A percentile compares a stretch with the other conserved stretches of the same genome.
These are phyloP conservation scores for Erpobdella octoculata DNA, from an alignment of 2,888 invertebrate species.

Conservation along the genomic window DNA sequence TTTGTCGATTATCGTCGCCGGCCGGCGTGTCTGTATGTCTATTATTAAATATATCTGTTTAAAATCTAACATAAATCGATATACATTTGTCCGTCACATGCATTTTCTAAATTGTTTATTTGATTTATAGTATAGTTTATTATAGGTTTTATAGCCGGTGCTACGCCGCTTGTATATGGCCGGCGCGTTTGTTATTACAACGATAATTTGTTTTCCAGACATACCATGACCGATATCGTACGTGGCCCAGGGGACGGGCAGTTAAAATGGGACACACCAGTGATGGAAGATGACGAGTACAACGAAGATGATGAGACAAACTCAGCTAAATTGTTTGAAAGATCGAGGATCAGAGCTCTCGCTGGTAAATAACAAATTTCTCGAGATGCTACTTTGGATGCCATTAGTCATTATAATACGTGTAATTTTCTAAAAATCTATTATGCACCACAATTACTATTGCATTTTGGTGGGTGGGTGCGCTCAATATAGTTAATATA, in stretches of 20 bases:
- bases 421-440: no score
- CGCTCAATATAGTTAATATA: no score
- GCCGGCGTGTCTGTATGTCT: no score
- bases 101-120: background rate
- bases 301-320: slow-evolving; percentile 93
- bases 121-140: background rate
- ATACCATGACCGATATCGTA: slow-evolving; percentile 26
- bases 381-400: no score
- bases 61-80: no score
- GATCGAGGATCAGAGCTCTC: slow-evolving; percentile 95
- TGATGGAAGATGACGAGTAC: slow-evolving; percentile 67
- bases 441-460: no score
- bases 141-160: background rate
- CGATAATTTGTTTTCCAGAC: background rate
- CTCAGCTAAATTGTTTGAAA: slow-evolving; percentile 95
- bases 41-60: no score
- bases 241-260: slow-evolving; percentile 24
- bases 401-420: no score
- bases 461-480: no score
- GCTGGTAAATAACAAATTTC: slow-evolving; percentile 64
- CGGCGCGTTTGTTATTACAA: background rate
- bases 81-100: no score
- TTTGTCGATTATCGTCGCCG: no score
- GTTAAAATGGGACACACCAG: slow-evolving; percentile 59
- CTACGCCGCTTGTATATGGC: background rate